Base-by-base conservation (phyloP, 2,113 vertebrate species). In the Cyanistes caeruleus region DNA sequence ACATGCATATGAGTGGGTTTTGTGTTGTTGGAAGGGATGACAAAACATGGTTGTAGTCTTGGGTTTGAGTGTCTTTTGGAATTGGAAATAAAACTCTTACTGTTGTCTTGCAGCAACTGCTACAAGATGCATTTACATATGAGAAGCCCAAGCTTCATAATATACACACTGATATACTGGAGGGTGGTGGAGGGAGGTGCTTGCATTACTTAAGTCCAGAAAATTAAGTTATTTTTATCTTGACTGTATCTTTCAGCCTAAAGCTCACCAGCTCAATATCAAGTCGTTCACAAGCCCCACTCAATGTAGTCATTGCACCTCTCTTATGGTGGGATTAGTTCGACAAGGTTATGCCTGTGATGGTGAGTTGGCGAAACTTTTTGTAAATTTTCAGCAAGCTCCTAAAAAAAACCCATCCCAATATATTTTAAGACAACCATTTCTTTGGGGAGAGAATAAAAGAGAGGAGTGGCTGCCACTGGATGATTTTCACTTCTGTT, bases 321-420 rank as follows among this genome's bases (percentile, higher is more conserved):
- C 99, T 10, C 98, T 99, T 55, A 99, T 99, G 99, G 99, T 99
- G 76, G 99, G 99, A n/a, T 98, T 99, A 64, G 97, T 98, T 88
- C 98, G 99, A 28, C 99, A 99, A 97, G 99, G 99, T 56, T 99
- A 98, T 33, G 98, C 99, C 96, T 99, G 99, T 4, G 99, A 99
- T 46, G 99, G 99, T 99, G 95, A 98, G 98, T 97, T 85, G 43
- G 37, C 84, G 79, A 76, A 89, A 53, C 35, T 58, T 94, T 1
- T 18, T 86, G 28, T 75, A 10, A 10, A 11, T 77, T 84, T 53
- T 79, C 65, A 43, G 20, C 48, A 74, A 72, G 19, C 19, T 43
- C 37, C 60, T 84, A 19, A 31, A 15, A 77, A 84, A 43, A 13
- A 39, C 11, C 11, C 33, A 52, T 78, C 41, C 25, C 17, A 44